Percentiles rank a stretch among this genome's conserved stretches.
Conservation (phyloP, 2,888 invertebrate species). For the Drosophila paracracens region DNA sequence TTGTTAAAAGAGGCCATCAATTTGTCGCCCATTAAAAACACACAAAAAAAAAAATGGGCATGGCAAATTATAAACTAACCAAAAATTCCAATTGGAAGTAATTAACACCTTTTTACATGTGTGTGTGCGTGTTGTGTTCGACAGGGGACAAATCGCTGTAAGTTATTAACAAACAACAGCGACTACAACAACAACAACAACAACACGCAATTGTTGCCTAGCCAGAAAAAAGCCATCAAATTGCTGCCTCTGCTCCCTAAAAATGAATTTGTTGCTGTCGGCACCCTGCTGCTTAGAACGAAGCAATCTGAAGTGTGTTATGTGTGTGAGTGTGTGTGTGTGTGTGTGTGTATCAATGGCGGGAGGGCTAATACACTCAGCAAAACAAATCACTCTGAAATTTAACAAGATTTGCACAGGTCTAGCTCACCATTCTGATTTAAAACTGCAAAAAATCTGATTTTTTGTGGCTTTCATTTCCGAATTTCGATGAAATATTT, state of each 20-base stretch:
- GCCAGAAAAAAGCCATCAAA: constrained; percentile 41
- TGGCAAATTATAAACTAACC: constrained; percentile 66
- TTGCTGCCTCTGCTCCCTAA: constrained; percentile 11
- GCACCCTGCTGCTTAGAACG: constrained; percentile 54
- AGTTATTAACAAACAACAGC: constrained; percentile 67
- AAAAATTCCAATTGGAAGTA: constrained; percentile 73
- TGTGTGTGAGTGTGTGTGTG: background rate
- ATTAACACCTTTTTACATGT: constrained; percentile 62
- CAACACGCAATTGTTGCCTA: constrained; percentile 8
- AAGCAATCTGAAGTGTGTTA: constrained; percentile 15
- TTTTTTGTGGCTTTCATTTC: background rate
- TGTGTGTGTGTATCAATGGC: background rate
- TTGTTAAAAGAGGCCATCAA: constrained; percentile 60
- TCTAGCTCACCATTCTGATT: background rate
- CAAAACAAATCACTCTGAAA: background rate
- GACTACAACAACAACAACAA: constrained; percentile 17
- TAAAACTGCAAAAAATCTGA: accelerated
- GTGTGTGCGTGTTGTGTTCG: constrained; percentile 29
- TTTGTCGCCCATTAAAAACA: constrained; percentile 54
- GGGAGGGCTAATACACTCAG: background rate
- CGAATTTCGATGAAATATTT: background rate
- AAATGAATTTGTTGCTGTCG: constrained; percentile 31
- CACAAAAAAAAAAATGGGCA: constrained; percentile 31
- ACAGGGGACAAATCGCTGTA: constrained; percentile 75
- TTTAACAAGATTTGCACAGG: background rate